Conservation (phyloP, 2,797 vertebrate genomes). For the Caiman crocodilus region DNA sequence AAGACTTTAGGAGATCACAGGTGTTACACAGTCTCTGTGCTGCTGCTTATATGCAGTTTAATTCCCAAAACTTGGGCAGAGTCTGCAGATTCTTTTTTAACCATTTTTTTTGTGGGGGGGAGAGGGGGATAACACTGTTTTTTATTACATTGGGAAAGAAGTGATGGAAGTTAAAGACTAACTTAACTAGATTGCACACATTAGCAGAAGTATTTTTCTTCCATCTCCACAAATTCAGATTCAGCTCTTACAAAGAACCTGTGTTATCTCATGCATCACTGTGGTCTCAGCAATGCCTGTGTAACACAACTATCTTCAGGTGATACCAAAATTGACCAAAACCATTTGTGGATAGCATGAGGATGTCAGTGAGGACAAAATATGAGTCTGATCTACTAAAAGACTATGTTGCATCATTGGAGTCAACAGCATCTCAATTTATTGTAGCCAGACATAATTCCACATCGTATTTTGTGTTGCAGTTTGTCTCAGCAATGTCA, state of each 20-base stretch:
- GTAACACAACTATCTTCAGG: too few relatives aligned
- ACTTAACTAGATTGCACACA: too few relatives aligned
- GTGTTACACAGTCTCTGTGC: background rate
- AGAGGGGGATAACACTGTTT: too few relatives aligned
- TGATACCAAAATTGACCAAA: background rate
- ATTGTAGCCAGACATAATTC: background rate
- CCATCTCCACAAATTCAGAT: background rate
- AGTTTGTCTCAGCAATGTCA: conserved; percentile 33
- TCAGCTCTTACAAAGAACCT: background rate
- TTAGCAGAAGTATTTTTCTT: background rate
- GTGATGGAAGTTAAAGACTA: too few relatives aligned
- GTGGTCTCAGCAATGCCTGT: background rate
- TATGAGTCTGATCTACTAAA: background rate
- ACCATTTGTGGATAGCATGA: background rate
- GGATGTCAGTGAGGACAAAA: background rate
- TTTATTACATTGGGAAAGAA: too few relatives aligned
- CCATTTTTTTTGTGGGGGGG: too few relatives aligned
- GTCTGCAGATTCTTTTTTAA: too few relatives aligned
- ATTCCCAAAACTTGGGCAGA: too few relatives aligned
- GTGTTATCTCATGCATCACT: background rate
- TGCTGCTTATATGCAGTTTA: background rate
- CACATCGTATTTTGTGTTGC: background rate
- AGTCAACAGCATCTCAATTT: background rate
- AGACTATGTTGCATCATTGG: background rate
- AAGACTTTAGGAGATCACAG: background rate